Evolutionary conservation across 2,113 vertebrate genomes (phyloP).

Genomic region (Petromus typicus): DNA sequence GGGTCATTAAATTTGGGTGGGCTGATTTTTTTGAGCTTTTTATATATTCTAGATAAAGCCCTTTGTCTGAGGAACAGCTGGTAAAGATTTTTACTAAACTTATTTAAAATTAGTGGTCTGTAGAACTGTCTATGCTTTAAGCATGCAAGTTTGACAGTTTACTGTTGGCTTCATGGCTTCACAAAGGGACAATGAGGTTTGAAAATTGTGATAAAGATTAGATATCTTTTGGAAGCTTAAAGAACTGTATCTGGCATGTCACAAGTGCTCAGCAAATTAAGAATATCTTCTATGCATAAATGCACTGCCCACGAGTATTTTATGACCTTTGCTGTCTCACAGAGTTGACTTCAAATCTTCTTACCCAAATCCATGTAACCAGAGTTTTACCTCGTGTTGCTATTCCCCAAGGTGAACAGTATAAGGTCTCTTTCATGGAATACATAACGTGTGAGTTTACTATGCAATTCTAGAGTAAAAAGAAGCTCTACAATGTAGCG

Average conservation of each 20-base stretch:
- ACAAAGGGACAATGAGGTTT: not conserved
- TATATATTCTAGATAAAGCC: no score
- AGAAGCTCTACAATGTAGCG: not conserved
- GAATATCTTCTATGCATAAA: not conserved
- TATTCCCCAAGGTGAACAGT: not conserved
- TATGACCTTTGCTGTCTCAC: not conserved
- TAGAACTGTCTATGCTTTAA: not conserved
- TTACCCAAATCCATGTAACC: not conserved
- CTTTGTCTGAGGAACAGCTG: no score
- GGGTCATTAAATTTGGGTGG: no score
- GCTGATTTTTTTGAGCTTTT: no score
- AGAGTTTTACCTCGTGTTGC: not conserved
- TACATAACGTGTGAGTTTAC: not conserved
- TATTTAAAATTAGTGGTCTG: not conserved
- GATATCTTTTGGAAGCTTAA: not conserved
- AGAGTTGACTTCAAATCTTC: not conserved
- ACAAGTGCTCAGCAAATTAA: not conserved
- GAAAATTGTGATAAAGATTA: not conserved
- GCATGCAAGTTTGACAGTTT: not conserved
- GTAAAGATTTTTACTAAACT: no score
- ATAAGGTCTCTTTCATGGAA: not conserved
- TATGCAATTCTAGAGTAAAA: not conserved
- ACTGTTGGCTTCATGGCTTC: not conserved
- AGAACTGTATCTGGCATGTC: not conserved
- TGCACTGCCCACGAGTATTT: not conserved